Evolutionary conservation across 2,888 invertebrate genomes (phyloP).

Genomic region (Brachypterus glaber): DNA sequence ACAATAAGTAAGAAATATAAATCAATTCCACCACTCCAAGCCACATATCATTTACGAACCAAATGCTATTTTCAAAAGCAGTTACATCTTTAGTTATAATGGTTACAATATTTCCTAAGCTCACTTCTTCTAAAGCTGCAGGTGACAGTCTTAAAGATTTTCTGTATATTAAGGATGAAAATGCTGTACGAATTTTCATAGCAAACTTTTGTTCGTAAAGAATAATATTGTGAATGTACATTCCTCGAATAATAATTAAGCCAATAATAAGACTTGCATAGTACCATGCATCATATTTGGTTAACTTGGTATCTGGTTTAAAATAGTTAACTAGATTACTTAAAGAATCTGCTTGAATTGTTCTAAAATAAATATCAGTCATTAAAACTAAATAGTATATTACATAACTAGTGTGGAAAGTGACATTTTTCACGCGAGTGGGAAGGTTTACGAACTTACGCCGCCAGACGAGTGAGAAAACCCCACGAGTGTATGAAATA

Average conservation of each 20-base stretch:
- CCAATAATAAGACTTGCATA: slow-evolving; percentile 63
- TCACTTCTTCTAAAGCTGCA: slow-evolving; percentile 59
- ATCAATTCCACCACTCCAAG: slow-evolving; percentile 77
- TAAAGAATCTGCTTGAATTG: background rate
- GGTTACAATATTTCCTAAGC: slow-evolving; percentile 66
- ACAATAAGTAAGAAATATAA: slow-evolving; percentile 71
- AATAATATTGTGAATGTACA: slow-evolving; percentile 68
- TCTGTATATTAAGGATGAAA: slow-evolving; percentile 73
- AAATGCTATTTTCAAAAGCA: slow-evolving; percentile 76
- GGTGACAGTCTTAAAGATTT: slow-evolving; percentile 43
- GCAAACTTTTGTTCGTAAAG: slow-evolving; percentile 71
- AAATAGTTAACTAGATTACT: background rate
- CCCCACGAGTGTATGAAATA: too few relatives aligned
- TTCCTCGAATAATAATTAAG: slow-evolving; percentile 59
- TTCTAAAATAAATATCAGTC: background rate
- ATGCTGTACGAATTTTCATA: slow-evolving; percentile 70
- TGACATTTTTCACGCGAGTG: too few relatives aligned
- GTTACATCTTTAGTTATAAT: slow-evolving; percentile 87
- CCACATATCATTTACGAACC: slow-evolving; percentile 87
- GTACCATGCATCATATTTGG: slow-evolving; percentile 52
- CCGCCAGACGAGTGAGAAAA: too few relatives aligned
- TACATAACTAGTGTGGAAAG: too few relatives aligned
- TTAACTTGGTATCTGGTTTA: background rate
- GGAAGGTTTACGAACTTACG: too few relatives aligned
- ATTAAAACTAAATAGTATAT: too few relatives aligned